phyloP scores from a whole-genome alignment of 1,140 invertebrate species.

The Ephestia elutella region DNA sequence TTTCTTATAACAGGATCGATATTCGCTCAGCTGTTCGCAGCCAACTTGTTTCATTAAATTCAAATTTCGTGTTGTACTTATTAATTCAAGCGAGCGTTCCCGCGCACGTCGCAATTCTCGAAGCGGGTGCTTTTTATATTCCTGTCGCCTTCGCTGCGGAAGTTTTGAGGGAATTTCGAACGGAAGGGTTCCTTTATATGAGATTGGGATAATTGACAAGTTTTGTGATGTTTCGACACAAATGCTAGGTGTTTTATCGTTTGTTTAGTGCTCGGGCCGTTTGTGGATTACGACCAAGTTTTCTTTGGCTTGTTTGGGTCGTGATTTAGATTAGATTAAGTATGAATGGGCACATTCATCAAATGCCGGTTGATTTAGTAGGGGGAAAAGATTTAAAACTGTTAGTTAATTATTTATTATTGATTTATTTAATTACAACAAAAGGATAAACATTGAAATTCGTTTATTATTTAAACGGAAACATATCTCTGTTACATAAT shows the following conservation, averaged over 20 bases:
- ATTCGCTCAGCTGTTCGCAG: constrained; percentile 56
- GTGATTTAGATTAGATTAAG: too few relatives aligned
- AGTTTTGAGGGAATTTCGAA: constrained; percentile 41
- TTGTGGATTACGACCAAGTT: not conserved
- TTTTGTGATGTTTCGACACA: constrained; percentile 22
- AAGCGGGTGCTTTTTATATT: constrained; percentile 63
- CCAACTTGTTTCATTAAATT: constrained; percentile 76
- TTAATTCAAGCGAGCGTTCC: constrained; percentile 69
- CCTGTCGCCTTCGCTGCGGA: constrained; percentile 35
- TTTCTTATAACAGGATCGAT: constrained; percentile 59
- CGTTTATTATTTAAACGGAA: too few relatives aligned
- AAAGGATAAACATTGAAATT: too few relatives aligned
- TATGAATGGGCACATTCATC: too few relatives aligned
- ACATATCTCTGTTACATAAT: too few relatives aligned
- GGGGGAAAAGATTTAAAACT: too few relatives aligned
- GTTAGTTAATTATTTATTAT: too few relatives aligned
- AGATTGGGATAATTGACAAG: constrained; percentile 31
- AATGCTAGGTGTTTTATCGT: not conserved
- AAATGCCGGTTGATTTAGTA: too few relatives aligned
- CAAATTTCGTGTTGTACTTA: constrained; percentile 76
- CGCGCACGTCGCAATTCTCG: constrained; percentile 43
- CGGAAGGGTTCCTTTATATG: constrained; percentile 28
- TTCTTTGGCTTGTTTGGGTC: too few relatives aligned
- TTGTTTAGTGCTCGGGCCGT: not conserved
- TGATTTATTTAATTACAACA: too few relatives aligned